Percentiles rank a stretch among this genome's conserved stretches.
These are phyloP conservation scores for Amazona guildingii DNA, from an alignment of 2,113 vertebrate genomes.

Conservation along the genomic window DNA sequence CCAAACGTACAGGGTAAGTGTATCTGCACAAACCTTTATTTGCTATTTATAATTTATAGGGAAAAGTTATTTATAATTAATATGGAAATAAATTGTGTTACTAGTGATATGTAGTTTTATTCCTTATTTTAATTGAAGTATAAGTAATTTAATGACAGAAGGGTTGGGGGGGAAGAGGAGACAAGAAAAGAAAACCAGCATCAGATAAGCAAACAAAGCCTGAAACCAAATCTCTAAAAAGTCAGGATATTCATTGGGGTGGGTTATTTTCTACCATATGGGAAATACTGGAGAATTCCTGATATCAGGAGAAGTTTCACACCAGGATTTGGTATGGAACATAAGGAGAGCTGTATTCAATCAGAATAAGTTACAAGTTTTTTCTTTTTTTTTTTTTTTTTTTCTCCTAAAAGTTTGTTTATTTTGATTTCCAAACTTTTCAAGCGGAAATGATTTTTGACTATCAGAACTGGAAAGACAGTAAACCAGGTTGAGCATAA, in stretches of 20 bases:
- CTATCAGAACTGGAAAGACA: neutral
- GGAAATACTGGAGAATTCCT: neutral
- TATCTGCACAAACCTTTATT: neutral
- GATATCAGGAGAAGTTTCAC: neutral
- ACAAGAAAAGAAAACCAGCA: neutral
- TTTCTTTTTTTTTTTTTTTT: neutral
- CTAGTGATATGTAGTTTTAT: neutral
- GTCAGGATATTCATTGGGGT: neutral
- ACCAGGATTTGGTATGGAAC: neutral
- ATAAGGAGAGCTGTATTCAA: conserved; percentile 27
- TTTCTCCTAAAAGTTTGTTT: neutral
- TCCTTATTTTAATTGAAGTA: neutral
- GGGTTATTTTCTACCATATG: neutral
- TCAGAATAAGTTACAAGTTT: neutral
- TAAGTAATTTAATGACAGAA: neutral
- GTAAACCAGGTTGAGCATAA: neutral
- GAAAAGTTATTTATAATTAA: neutral
- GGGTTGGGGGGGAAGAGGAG: neutral
- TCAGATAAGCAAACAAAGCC: conserved; percentile 20
- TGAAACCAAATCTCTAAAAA: neutral
- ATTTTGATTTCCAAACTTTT: conserved; percentile 5
- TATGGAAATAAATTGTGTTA: neutral
- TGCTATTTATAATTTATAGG: neutral
- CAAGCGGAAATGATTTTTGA: neutral
- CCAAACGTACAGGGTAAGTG: conserved; percentile 93